A percentile compares a stretch with the other conserved stretches of the same genome.
Conservation (phyloP, 2,797 vertebrate species). For the Coluber constrictor region DNA sequence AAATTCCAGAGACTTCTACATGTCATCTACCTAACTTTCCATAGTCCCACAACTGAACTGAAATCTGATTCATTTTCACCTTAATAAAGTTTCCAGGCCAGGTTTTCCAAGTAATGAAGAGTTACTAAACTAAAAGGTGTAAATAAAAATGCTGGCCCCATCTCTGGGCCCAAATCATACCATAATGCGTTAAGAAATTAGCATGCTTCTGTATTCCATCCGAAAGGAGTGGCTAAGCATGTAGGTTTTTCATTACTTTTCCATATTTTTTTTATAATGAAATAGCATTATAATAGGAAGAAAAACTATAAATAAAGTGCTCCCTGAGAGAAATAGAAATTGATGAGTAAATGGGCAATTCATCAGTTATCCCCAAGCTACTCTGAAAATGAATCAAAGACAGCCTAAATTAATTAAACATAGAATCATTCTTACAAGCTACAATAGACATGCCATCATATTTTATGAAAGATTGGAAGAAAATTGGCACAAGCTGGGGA, state of each 20-base stretch:
- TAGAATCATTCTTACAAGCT: neutral
- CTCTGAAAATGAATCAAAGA: neutral
- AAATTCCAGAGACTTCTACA: neutral
- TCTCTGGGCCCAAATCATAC: neutral
- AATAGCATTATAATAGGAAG: neutral
- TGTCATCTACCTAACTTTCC: neutral
- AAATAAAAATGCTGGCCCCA: neutral
- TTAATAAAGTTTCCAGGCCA: neutral
- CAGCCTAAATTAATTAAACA: neutral
- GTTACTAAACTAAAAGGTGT: neutral
- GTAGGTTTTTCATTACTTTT: neutral
- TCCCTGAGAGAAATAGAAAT: neutral
- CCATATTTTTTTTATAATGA: neutral
- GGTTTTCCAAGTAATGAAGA: neutral
- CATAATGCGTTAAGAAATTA: neutral
- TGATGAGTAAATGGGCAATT: neutral
- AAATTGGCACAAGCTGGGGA: neutral
- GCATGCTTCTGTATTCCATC: neutral
- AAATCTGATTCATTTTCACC: neutral
- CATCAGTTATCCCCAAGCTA: neutral
- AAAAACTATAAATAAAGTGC: neutral
- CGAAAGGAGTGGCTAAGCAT: neutral
- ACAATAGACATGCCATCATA: neutral
- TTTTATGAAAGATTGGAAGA: neutral
- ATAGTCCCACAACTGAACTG: neutral